Evolutionary conservation across 30 jellyfish, hydroid and myxozoan species (phyloP), one percentile per base, ranked within the genome.

Genomic region (Nemopilema nomurai): DNA sequence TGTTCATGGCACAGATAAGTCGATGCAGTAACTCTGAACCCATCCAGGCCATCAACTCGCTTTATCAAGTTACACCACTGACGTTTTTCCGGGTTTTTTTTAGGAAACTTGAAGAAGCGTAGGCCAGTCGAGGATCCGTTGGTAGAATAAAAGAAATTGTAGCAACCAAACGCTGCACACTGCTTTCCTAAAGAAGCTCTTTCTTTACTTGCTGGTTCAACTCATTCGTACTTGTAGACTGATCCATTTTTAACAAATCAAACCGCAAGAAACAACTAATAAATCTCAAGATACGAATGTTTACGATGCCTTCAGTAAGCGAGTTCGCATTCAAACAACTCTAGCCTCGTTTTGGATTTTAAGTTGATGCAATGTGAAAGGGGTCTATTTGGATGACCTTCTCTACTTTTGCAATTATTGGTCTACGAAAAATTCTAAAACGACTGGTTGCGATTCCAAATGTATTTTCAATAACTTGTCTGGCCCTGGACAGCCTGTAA

Each of bases 401-500:
- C 68, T 87, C 85, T 29, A 65, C 74, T 51, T 76, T 71, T 28
- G 93, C 92, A 49, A 82, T 76, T 22, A 76, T 83, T 51, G 91
- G 95, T 51, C 87, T 82, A 16, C 87, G 91, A 71, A 90, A 90
- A n/a, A 75, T 67, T 22, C 95, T 67, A 75, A 82, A 90, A 4
- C 95, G 53, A 9, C 80, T 25, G 18, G 95, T 77, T 27, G 84
- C 89, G 49, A 90, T 90, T 28, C 94, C 97, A 90, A 83, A 90
- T 28, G 95, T 76, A 62, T 90, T 90, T 76, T 83, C 94, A 57
- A 90, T 69, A 16, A 83, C 80, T 25, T 90, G 25, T 32, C 87
- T 66, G 4, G 91, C 81, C 27, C 96, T 25, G 4, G 77, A 79
- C 26, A 87, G 91, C 49, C 96, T 53, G 57, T 78, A 71, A 49